Evolutionary conservation across 2,113 vertebrate genomes (phyloP), one percentile per base, ranked within the genome.

Genomic region (Megalops atlanticus): DNA sequence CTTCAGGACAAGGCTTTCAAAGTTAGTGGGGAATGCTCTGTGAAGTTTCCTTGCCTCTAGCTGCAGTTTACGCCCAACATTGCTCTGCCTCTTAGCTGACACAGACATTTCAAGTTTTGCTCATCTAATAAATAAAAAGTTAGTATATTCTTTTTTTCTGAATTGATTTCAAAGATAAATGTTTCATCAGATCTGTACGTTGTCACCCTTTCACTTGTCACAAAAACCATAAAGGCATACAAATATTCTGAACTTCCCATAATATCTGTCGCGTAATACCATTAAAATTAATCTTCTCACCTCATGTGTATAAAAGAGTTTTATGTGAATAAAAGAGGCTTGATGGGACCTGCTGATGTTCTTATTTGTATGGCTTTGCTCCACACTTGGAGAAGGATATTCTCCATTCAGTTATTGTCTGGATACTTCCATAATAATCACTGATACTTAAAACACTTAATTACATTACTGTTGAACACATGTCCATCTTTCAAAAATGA

Each of bases 1-100:
- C 16, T 72, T 39, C 43, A 80, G 78, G 78, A 80, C 78, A 73
- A 1, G 45, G 69, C 69, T 80, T 27, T 41, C 31, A 16, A 68
- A 73, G 69, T 15, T 24, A 80, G 68, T 18, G 68, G 69, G 69
- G 41, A 47, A 39, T 31, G 43, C 35, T n/a, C 18, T 40, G 77
- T 78, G 76, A 78, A 78, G 76, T 54, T 64, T 41, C 68, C 27
- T 4, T 31, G 58, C 21, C 68, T 18, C 8, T 16, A 11, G 78
- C 31, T 1, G 10, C 40, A 1, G 14, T 8, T n/a, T 2, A 11
- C 2, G 64, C 33, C 64, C 40, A 11, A 10, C 58, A 38, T 36
- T 58, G 8, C 45, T 80, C 45, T 71, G 64, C 3, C n/a, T 41
- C 69, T 39, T 18, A 12, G 35, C 35, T 35, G 31, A 70, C 24